phyloP scores from a whole-genome alignment of 2,888 invertebrate species.

The Epiperipatus broadwayi region DNA sequence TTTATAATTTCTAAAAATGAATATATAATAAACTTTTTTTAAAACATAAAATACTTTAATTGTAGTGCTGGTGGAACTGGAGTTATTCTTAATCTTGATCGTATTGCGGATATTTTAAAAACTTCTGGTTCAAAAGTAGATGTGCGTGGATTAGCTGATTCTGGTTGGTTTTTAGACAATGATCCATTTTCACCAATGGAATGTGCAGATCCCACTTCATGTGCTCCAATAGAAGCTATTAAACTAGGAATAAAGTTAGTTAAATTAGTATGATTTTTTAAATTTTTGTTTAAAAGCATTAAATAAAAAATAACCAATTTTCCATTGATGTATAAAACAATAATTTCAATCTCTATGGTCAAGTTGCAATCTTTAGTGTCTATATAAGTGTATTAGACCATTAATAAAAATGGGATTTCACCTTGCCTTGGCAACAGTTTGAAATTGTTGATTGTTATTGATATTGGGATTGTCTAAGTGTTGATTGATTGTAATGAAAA shows the following conservation, averaged over 20 bases:
- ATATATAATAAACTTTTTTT: not conserved
- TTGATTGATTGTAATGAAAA: no score
- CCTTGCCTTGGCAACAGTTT: no score
- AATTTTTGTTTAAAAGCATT: no score
- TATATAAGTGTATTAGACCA: no score
- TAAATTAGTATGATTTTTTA: no score
- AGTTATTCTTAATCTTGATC: slow-evolving; percentile 75
- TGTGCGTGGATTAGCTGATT: slow-evolving; percentile 70
- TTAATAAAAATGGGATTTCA: no score
- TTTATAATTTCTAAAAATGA: slow-evolving; percentile 3
- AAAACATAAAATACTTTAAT: slow-evolving; percentile 1
- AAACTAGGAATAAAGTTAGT: slow-evolving; percentile 25
- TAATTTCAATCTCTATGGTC: no score
- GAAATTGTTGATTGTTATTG: no score
- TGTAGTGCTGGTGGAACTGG: slow-evolving; percentile 74
- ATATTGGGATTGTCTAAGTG: no score
- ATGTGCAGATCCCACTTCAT: slow-evolving; percentile 24
- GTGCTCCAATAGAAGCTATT: slow-evolving; percentile 25
- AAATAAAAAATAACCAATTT: no score
- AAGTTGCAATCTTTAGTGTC: no score
- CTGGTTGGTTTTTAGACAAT: slow-evolving; percentile 83
- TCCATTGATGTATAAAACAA: no score
- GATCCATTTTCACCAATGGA: slow-evolving; percentile 41
- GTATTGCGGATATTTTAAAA: slow-evolving; percentile 47
- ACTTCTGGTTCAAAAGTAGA: slow-evolving; percentile 25